Base-by-base conservation (phyloP, 64 coral and sea anemone species). In the Stichodactyla helianthus region DNA sequence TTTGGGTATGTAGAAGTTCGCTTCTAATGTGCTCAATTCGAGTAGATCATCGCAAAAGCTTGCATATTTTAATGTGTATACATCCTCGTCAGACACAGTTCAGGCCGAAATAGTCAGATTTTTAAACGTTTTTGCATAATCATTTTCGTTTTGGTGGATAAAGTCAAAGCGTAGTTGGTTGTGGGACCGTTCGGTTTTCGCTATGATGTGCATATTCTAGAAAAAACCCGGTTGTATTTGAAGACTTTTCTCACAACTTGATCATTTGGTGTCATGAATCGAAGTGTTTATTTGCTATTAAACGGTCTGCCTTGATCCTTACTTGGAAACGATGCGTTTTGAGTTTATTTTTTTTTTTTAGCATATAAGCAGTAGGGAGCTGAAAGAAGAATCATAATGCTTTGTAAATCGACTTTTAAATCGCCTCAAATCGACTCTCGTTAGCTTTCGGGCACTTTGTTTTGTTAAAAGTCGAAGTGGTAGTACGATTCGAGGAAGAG, bases 71-170 rank as follows among this genome's bases (percentile, higher is more conserved):
- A 52, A 54, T 81, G 26, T 28, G 51, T 81, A 15, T 81, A 81
- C 52, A 81, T 81, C 78, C n/a, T 50, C 77, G 27, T 54, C 35
- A 52, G 50, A 81, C 52, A 51, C 52, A 52, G 78, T 81, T 81
- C 78, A 54, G 50, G 35, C n/a, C 78, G 19, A 81, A 81, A 54
- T 81, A 81, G 52, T 81, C 78, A 81, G 78, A 81, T 81, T 81
- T 81, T 65, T 51, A 28, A 81, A 81, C 78, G 78, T 19, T 81
- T 81, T 81, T 81, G 50, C 78, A 81, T 81, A 81, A 81, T 81
- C 17, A 51, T 81, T 54, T 81, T 81, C 78, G n/a, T 81, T 81
- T 81, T 81, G 78, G 78, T 81, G 14, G 78, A 54, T 81, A 20
- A 16, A 52, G 5, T 20, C 35, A 51, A 54, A 81, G 19, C 52